phyloP scores from a whole-genome alignment of 2,888 invertebrate species.

The Brachyptera putata region DNA sequence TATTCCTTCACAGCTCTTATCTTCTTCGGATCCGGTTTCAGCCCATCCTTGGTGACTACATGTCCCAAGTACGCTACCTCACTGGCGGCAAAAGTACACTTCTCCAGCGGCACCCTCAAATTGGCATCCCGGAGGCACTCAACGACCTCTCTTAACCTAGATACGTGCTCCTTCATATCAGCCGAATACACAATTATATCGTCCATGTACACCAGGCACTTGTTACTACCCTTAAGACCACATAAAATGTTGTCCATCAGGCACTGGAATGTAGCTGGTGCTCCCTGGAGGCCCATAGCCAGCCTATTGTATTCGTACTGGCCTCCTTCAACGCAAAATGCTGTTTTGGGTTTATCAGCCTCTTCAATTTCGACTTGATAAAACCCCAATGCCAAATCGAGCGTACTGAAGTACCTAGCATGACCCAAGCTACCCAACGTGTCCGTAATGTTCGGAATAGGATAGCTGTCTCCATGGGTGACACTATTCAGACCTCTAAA shows the following conservation, averaged over 20 bases:
- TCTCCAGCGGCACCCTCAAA: neutral
- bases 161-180: neutral
- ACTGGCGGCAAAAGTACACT: constrained; percentile 22
- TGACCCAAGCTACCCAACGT: neutral
- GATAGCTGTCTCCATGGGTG: neutral
- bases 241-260: neutral
- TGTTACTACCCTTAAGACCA: neutral
- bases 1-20: constrained; percentile 26
- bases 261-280: neutral
- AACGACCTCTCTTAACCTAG: neutral
- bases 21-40: constrained; percentile 28
- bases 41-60: constrained; percentile 27
- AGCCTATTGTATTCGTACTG: no score
- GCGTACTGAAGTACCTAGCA: neutral
- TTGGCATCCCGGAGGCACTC: neutral
- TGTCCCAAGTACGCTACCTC: constrained; percentile 30
- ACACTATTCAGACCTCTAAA: neutral
- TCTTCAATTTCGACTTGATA: no score
- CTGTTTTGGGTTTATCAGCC: no score
- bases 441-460: neutral
- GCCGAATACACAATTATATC: neutral
- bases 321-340: no score
- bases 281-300: neutral
- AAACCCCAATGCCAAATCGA: neutral
- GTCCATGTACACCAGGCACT: neutral